These are phyloP conservation scores for Campylorhamphus procurvoides DNA, from an alignment of 2,113 vertebrate species.

Conservation along the genomic window DNA sequence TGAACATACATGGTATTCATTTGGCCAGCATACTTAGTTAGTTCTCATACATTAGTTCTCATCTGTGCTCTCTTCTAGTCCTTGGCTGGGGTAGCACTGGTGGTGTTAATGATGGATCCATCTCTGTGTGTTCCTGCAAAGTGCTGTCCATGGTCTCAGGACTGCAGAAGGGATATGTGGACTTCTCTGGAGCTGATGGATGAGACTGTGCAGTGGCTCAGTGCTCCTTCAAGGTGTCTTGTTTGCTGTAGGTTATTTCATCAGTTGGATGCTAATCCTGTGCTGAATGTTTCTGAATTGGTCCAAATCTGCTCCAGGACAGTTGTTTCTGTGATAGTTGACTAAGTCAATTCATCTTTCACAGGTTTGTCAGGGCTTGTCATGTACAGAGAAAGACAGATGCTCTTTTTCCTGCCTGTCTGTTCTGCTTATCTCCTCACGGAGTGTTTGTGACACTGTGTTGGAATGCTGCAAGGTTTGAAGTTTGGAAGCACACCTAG, in stretches of 20 bases:
- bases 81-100: neutral
- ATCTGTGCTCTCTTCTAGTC: neutral
- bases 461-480: constrained; percentile 28
- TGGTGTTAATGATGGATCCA: neutral
- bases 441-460: constrained; percentile 6
- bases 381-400: neutral
- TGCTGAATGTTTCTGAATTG: constrained; percentile 43
- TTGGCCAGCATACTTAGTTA: neutral
- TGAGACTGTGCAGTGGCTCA: neutral
- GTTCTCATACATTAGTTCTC: neutral
- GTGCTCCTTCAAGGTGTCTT: constrained; percentile 6
- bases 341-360: neutral
- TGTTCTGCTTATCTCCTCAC: neutral
- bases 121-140: neutral
- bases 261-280: constrained; percentile 19
- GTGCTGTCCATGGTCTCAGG: neutral
- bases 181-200: neutral
- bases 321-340: constrained; percentile 52
- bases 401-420: neutral
- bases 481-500: constrained; percentile 12
- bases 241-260: constrained; percentile 26
- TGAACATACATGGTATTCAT: neutral
- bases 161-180: neutral
- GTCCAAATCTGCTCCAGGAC: constrained; percentile 56
- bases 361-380: neutral